Conservation (phyloP, 2,888 invertebrate species). For the Cosmia pyralina region DNA sequence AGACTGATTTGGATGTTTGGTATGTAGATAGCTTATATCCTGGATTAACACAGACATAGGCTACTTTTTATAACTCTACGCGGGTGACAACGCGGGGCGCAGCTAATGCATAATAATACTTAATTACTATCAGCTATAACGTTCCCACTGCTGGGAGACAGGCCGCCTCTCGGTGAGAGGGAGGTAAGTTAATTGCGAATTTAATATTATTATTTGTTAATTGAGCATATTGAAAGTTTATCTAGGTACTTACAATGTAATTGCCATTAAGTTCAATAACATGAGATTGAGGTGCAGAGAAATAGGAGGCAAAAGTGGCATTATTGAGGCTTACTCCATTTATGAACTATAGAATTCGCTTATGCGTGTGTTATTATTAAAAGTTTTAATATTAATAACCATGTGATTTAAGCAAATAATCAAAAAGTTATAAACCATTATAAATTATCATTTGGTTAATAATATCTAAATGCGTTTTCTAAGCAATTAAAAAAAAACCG, state of each 20-base stretch:
- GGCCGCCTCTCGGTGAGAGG: too few relatives aligned
- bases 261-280: background rate
- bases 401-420: background rate
- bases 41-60: too few relatives aligned
- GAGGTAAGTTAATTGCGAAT: too few relatives aligned
- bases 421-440: conserved; percentile 7
- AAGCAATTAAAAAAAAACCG: conserved; percentile 2
- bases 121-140: too few relatives aligned
- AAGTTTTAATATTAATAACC: conserved; percentile 3
- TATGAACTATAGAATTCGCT: background rate
- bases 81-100: too few relatives aligned
- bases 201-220: background rate
- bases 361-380: background rate
- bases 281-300: background rate
- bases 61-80: too few relatives aligned
- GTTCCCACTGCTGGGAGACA: too few relatives aligned
- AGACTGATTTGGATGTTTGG: too few relatives aligned
- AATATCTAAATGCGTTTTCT: background rate
- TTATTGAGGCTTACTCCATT: background rate
- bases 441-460: conserved; percentile 15
- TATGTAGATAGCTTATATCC: too few relatives aligned
- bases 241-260: background rate
- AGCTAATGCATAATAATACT: too few relatives aligned
- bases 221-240: background rate
- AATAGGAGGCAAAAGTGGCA: background rate